Evolutionary conservation across 2,888 invertebrate genomes (phyloP).

Genomic region (Agriopis leucophaearia): DNA sequence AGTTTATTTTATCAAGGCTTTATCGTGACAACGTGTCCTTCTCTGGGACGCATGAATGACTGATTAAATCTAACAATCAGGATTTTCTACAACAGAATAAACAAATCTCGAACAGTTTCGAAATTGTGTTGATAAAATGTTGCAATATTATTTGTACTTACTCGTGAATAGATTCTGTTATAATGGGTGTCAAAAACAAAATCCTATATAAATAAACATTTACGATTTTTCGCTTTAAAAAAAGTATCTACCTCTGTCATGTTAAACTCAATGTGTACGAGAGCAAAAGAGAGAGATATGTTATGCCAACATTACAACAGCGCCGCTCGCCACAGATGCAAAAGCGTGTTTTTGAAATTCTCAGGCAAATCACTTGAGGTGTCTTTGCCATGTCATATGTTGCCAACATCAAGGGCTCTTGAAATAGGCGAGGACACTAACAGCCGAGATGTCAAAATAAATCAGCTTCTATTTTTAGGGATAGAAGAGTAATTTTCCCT

Average conservation of each 20-base stretch:
- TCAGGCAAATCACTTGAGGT: conserved; percentile 69
- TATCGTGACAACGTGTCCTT: conserved; percentile 35
- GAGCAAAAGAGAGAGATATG: background rate
- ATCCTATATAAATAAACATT: conserved; percentile 58
- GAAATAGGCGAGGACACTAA: conserved; percentile 73
- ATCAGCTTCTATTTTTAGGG: conserved; percentile 49
- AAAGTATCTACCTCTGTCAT: background rate
- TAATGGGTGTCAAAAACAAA: conserved; percentile 54
- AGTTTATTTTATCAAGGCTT: conserved; percentile 28
- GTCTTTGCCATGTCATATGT: conserved; percentile 74
- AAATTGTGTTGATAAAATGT: conserved; percentile 27
- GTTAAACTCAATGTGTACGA: background rate
- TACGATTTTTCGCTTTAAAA: background rate
- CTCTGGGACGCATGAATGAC: conserved; percentile 40
- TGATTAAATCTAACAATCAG: conserved; percentile 35
- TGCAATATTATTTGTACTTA: conserved; percentile 41
- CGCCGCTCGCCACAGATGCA: conserved; percentile 42
- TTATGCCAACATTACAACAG: conserved; percentile 1
- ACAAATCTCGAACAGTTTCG: conserved; percentile 35
- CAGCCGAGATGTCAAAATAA: conserved; percentile 53
- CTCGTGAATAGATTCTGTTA: background rate
- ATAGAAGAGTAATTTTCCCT: background rate
- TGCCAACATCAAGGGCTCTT: conserved; percentile 76
- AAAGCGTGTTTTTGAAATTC: conserved; percentile 54
- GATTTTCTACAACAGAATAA: conserved; percentile 39